Evolutionary conservation across 2,888 invertebrate genomes (phyloP), one percentile per base, ranked within the genome.

Genomic region (Neoscelio sp.): DNA sequence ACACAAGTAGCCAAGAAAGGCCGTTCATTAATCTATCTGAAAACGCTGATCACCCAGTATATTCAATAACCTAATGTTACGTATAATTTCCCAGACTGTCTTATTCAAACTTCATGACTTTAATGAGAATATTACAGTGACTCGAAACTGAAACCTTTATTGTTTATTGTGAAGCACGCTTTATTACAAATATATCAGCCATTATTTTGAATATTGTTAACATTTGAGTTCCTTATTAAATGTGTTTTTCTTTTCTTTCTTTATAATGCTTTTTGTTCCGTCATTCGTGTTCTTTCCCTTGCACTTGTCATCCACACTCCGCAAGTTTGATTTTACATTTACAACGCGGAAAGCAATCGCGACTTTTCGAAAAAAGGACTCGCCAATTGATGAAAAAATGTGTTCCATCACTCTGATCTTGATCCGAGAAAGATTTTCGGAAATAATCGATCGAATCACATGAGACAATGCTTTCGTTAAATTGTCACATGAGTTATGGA

Each of bases 221-320:
- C 5, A 38, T 38, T 13, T 13, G 6, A 38, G 7, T 42, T 42
- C 10, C 17, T 26, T n/a, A 44, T 71, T 60, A 30, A 60, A 46
- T 60, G 75, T 67, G 52, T 62, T 65, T 44, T 54, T 23, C 33
- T 42, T 52, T 46, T 23, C 6, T 46, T 64, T 15, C 65, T 42
- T 1, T 42, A 50, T 12, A 65, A 60, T 2, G 77, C 77, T 77
- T 77, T 58, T 60, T 15, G 54, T 77, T 71, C 33, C 50, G 65
- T 77, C 71, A 71, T 65, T 33, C 52, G 58, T 76, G 68, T 62
- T 44, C 18, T 60, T 52, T 62, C 8, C 65, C 56, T 20, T 60
- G 71, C 77, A 77, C 70, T 65, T 71, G 35, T 71, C 71, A 71
- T 60, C 40, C 17, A 70, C 65, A 71, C 44, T 50, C 48, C 52